Evolutionary conservation across 2,797 vertebrate species (phyloP).

Genomic region (Melanotaenia parkinsoni): DNA sequence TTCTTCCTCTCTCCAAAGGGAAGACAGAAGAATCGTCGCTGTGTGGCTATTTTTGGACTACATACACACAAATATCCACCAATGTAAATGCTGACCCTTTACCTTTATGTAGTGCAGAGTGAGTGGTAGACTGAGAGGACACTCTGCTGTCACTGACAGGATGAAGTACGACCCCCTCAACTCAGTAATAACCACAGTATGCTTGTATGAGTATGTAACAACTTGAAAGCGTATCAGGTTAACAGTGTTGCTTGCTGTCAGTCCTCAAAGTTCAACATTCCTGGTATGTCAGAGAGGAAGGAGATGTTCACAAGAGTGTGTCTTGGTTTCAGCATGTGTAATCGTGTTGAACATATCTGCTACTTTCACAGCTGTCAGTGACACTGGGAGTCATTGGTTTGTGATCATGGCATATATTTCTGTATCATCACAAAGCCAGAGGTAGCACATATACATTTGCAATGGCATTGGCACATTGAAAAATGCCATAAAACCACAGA

Average conservation of each 20-base stretch:
- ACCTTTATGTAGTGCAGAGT: conserved; percentile 14
- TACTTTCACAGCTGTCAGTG: conserved; percentile 26
- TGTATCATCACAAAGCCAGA: background rate
- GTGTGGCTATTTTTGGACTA: conserved; percentile 69
- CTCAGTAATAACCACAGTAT: conserved; percentile 16
- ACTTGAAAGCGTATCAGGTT: conserved; percentile 54
- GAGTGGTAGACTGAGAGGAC: conserved; percentile 39
- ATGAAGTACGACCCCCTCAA: conserved; percentile 37
- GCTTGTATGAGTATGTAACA: conserved; percentile 18
- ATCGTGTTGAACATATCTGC: conserved; percentile 9
- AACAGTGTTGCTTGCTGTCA: conserved; percentile 29
- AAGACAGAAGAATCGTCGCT: conserved; percentile 53
- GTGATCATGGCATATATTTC: conserved; percentile 4
- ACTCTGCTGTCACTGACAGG: conserved; percentile 51
- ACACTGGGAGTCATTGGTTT: conserved; percentile 27
- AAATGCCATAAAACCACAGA: background rate
- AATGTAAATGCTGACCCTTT: conserved; percentile 58
- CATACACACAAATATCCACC: conserved; percentile 21
- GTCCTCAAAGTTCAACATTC: conserved; percentile 35
- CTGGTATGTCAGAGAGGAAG: conserved; percentile 48
- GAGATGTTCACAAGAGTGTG: conserved; percentile 6
- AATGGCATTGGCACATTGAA: background rate
- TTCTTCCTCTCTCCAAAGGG: conserved; percentile 58
- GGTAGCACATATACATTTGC: background rate
- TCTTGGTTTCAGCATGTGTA: conserved; percentile 31